Evolutionary conservation across 2,113 vertebrate genomes (phyloP), one percentile per base, ranked within the genome.

Genomic region (Lipotes vexillifer): DNA sequence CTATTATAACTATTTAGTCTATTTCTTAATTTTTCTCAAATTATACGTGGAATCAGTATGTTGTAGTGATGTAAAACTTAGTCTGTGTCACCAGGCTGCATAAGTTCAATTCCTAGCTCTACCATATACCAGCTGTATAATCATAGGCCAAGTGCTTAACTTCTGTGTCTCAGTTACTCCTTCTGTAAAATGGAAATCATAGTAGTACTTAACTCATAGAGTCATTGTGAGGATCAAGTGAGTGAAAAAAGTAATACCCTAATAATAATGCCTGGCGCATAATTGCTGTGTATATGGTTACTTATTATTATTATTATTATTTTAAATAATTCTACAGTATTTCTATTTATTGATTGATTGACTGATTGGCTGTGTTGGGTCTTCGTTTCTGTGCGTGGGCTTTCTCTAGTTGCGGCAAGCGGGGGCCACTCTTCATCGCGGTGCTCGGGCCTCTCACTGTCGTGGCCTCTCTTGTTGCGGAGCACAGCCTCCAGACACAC

Each of bases 1-100:
- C 21, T 80, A 27, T 94, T 90, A 38, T 87, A 97, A 80, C 55
- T 88, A 44, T 88, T 82, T 85, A 78, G 78, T 78, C 57, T 84
- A 38, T 75, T 84, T 31, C 89, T 93, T 29, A 59, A 46, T 68
- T 59, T 93, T 61, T 41, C 38, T 95, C 36, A 36, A 31, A 38
- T 80, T 84, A 46, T 59, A 55, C 74, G 21, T 68, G 66, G 81
- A 41, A 3, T 96, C 78, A 33, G 49, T 63, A 2, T 71, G 81
- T 8, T 31, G 1, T 21, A 21, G 44, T 61, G 80, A 10, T 23
- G 1, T 71, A 49, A 86, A 46, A 66, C 81, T 49, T 69, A 15
- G 52, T 68, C 9, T 92, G 33, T 90, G 11, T 86, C 66, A 29
- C 55, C 31, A 85, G 33, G 9, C 81, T 57, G 8, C n/a, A 11